Base-by-base conservation (phyloP, 2,797 vertebrate genomes). In the Centroberyx gerrardi region DNA sequence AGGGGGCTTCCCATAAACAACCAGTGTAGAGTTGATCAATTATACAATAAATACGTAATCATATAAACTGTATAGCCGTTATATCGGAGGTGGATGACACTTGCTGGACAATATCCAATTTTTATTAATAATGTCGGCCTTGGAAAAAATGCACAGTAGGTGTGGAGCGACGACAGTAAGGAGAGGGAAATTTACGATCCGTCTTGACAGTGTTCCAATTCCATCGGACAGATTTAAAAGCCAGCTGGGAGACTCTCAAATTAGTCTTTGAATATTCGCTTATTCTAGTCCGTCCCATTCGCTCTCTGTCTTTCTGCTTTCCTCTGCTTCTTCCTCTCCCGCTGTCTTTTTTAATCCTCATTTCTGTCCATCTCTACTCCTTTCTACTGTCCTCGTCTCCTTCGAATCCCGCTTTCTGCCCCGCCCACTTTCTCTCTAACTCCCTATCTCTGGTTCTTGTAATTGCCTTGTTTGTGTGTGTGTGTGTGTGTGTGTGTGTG, bases 201-300 rank as follows among this genome's bases (percentile, higher is more conserved):
- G 31, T 52, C 68, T 61, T 27, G 74, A 86, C 68, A 49, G 62
- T 68, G 68, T 81, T 81, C 85, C 76, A 82, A 40, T 14, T 64
- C 22, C 22, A 76, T 80, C 53, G 72, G 87, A 72, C 85, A 81
- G 71, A 82, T 85, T 87, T 80, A 85, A 85, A 88, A 83, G 78
- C 63, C 78, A 80, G 62, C 63, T 0, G 42, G 64, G 72, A 53
- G 48, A 76, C 31, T 56, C 60, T 58, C 59, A 76, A 80, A 86
- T 64, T 42, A 87, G 67, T 61, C 83, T 48, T 65, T 74, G 76
- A 80, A 87, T 73, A 80, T 74, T 78, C 62, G 65, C 61, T 79
- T 78, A 62, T 74, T 71, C 66, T 14, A 31, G 31, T 44, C 48
- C 79, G 56, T 58, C 3, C 6, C 13, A 22, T 29, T 33, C 15